Evolutionary conservation across 2,113 vertebrate species (phyloP).

Genomic region (Oxyruncus cristatus): DNA sequence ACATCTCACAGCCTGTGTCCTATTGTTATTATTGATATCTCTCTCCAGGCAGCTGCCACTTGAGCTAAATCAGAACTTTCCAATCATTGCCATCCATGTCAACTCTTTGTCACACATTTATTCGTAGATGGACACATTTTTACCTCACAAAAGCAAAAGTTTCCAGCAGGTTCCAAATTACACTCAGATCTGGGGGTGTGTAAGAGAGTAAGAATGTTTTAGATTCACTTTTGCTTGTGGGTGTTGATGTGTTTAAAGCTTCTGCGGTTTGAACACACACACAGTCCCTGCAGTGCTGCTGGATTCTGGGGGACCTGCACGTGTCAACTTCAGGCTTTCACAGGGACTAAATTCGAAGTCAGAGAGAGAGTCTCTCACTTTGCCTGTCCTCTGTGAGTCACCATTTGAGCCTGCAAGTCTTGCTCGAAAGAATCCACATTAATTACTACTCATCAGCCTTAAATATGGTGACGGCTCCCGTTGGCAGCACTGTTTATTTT

Average conservation of each 20-base stretch:
- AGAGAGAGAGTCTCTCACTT: background rate
- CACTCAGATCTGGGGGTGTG: background rate
- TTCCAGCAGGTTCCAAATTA: background rate
- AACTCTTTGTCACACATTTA: background rate
- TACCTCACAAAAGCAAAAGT: background rate
- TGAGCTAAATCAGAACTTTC: background rate
- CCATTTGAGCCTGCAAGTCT: constrained; percentile 13
- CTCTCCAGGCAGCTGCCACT: background rate
- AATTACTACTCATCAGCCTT: constrained; percentile 74
- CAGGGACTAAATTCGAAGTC: background rate
- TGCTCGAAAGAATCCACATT: constrained; percentile 63
- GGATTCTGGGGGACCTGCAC: background rate
- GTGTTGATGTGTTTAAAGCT: background rate
- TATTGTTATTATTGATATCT: background rate
- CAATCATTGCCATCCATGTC: background rate
- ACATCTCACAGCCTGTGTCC: background rate
- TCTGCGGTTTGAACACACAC: background rate
- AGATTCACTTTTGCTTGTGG: background rate
- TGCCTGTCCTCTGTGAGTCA: constrained; percentile 9
- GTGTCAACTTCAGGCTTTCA: background rate
- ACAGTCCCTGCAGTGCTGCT: background rate
- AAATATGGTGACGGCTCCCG: constrained; percentile 65
- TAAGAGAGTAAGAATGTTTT: background rate
- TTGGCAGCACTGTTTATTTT: constrained; percentile 66
- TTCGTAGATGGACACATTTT: background rate